Base-by-base conservation (phyloP, 2,888 invertebrate species). In the Buathra laborator region DNA sequence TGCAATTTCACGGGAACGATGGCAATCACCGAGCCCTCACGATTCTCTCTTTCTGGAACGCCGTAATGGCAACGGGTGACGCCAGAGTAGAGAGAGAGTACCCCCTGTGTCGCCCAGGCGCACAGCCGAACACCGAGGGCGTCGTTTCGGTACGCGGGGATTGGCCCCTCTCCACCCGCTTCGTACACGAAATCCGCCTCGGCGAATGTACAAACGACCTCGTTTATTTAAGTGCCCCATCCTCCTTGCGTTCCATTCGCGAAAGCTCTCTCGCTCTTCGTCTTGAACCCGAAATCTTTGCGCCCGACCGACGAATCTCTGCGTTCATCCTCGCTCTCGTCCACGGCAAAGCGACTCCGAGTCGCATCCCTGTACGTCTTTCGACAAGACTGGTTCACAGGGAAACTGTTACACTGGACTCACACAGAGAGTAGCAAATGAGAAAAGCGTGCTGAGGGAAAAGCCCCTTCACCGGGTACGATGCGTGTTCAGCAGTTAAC, bases 151-250 rank as follows among this genome's bases (percentile, higher is more conserved):
- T 86, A 51, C 62, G 48, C 37, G 51, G 62, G 77, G 75, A 83
- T 84, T 83, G 84, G 86, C 78, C 79, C 70, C 37, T 37, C 37
- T 59, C 71, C 70, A 12, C 48, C 5, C 32, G 14, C 59, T 12
- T 75, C 75, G 75, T 79, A 72, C 71, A 62, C 81, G 76, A 67
- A 76, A 77, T 51, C 46, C 62, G 72, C 77, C 53, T 70, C 66
- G 72, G 75, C 78, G 82, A 83, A 87, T 86, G 86, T 89, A 89
- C 89, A 89, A 90, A 90, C 88, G 90, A 89, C 88, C 87, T 89
- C 90, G 86, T 91, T 91, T 90, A 88, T 89, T 89, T 89, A 87
- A 90, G 88, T 87, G 88, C 87, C 84, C 68, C 72, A 19, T 59
- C 62, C 71, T 64, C 77, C 74, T 19, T 67, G 51, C 53, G 43